Evolutionary conservation across 1,140 invertebrate genomes (phyloP), one percentile per base, ranked within the genome.

Genomic region (Cephus cinctus): DNA sequence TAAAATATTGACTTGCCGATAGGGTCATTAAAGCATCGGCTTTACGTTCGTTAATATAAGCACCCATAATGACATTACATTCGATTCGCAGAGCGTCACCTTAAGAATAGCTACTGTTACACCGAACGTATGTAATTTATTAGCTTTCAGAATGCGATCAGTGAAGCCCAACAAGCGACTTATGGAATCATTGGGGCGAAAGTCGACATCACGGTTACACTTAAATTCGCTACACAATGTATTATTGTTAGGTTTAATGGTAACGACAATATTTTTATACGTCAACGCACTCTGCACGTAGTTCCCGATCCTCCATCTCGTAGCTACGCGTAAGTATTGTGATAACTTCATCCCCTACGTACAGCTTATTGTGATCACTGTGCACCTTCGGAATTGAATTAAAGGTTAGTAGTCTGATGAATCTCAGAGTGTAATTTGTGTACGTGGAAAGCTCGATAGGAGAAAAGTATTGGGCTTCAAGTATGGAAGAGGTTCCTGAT

Each of bases 21-120:
- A n/a, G n/a, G n/a, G n/a, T n/a, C n/a, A n/a, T n/a, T n/a, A n/a
- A n/a, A n/a, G n/a, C n/a, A n/a, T n/a, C n/a, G n/a, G n/a, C 51
- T 32, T 36, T 14, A 12, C 48, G 34, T 20, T 48, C 36, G 43
- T 61, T 49, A 5, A 52, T 49, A 27, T 49, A 60, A 6, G 57
- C 49, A 23, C 54, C 58, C 1, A 43, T 20, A 11, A 51, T 60
- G 5, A 65, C 58, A 36, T 59, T 63, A 34, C 48, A 62, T 20
- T 56, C 50, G 1, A 67, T 15, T 14, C 56, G 44, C 18, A 63
- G 21, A 14, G 45, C 19, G 21, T 64, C 2, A 63, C 42, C 46
- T 59, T 57, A 0, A 60, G 30, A 46, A 67, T 65, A 14, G 41
- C 25, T 5, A 59, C 44, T 4, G 47, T 48, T 11, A 46, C 15